These are phyloP conservation scores for Neodiprion virginianus DNA, from an alignment of 1,140 invertebrate species.

Conservation along the genomic window DNA sequence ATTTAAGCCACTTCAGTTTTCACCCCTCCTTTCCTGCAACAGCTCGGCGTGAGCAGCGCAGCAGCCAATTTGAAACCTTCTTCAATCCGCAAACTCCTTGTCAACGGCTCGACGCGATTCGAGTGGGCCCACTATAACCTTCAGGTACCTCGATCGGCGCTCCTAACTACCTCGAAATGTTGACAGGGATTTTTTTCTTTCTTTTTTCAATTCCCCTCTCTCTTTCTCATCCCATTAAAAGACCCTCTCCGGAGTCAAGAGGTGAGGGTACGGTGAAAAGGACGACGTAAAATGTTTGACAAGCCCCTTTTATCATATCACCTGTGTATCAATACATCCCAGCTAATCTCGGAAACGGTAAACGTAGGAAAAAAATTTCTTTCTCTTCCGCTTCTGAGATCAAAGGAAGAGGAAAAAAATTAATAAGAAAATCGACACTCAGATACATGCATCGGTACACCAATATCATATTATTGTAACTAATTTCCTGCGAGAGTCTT, in stretches of 20 bases:
- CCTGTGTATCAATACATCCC: too few species aligned
- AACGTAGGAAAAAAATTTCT: too few species aligned
- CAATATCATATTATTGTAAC: too few species aligned
- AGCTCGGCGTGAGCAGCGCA: too few species aligned
- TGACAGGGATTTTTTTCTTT: background rate
- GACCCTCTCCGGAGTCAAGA: background rate
- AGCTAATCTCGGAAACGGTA: too few species aligned
- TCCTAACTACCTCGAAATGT: background rate
- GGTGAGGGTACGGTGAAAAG: background rate
- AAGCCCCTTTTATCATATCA: too few species aligned
- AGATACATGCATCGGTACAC: too few species aligned
- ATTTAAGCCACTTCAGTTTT: background rate
- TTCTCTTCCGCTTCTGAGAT: too few species aligned
- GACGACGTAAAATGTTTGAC: too few species aligned
- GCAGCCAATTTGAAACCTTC: constrained; percentile 3
- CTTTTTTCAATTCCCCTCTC: background rate
- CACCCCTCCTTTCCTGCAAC: background rate
- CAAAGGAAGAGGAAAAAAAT: too few species aligned
- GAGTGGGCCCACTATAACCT: background rate
- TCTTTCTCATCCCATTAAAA: background rate
- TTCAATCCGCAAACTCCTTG: background rate
- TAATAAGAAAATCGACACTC: too few species aligned
- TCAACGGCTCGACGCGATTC: background rate
- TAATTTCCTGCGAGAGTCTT: too few species aligned
- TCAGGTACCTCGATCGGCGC: background rate